Conservation (phyloP, 2,888 invertebrate genomes). For the Trissoscelio sp. region DNA sequence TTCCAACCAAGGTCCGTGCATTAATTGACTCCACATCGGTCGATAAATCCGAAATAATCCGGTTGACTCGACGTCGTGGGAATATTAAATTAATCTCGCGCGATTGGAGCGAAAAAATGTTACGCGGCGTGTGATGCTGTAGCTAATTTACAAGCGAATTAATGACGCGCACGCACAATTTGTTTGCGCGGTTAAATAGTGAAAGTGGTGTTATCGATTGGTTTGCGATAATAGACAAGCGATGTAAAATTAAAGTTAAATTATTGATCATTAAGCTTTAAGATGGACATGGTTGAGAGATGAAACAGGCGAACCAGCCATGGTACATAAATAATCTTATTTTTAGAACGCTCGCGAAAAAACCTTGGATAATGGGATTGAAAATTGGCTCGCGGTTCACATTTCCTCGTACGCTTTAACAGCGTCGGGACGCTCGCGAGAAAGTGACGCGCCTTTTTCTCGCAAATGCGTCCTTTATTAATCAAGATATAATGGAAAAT, state of each 20-base stretch:
- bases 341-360: conserved; percentile 10
- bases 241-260: conserved; percentile 32
- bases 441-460: conserved; percentile 8
- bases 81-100: conserved; percentile 21
- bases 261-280: conserved; percentile 32
- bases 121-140: neutral
- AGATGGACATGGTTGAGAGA: conserved; percentile 18
- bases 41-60: neutral
- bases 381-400: conserved; percentile 4
- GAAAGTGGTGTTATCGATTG: conserved; percentile 40
- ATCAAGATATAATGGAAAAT: conserved; percentile 9
- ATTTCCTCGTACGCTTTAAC: neutral
- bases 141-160: conserved; percentile 16
- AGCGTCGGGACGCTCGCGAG: conserved; percentile 3
- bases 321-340: conserved; percentile 15
- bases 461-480: neutral
- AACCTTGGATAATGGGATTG: conserved; percentile 31
- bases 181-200: conserved; percentile 37
- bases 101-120: conserved; percentile 10
- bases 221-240: conserved; percentile 16
- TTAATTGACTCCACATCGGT: too few species aligned
- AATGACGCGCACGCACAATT: conserved; percentile 36
- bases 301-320: neutral
- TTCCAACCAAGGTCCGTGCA: too few species aligned
- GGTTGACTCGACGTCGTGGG: neutral